Evolutionary conservation across 2,797 vertebrate genomes (phyloP).

Genomic region (Cyprinodon diabolis): DNA sequence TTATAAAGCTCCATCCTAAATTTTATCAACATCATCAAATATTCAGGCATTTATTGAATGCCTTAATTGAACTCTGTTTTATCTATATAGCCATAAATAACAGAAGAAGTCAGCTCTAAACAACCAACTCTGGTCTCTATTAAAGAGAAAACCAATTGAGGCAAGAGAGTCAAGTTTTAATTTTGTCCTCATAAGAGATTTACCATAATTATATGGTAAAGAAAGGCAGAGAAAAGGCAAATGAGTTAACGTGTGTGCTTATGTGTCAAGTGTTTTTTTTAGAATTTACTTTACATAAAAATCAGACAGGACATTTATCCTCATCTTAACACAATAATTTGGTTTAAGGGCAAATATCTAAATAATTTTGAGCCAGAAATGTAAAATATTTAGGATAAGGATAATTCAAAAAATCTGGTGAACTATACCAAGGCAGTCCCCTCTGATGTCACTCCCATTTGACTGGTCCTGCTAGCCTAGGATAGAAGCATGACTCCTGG

Average conservation of each 20-base stretch:
- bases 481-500: neutral
- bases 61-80: neutral
- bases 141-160: neutral
- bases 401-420: no score
- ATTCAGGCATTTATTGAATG: conserved; percentile 16
- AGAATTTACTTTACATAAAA: conserved; percentile 4
- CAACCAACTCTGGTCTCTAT: neutral
- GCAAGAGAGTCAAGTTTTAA: conserved; percentile 18
- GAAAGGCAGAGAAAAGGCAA: neutral
- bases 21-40: conserved; percentile 19
- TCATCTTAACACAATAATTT: conserved; percentile 2
- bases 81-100: neutral
- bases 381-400: neutral
- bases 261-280: neutral
- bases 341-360: neutral
- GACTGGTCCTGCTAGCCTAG: no score
- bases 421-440: no score
- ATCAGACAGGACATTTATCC: neutral
- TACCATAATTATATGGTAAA: conserved; percentile 29
- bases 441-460: no score
- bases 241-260: neutral
- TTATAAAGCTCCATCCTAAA: conserved; percentile 4
- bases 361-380: neutral
- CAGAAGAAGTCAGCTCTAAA: neutral
- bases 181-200: conserved; percentile 14